Percentiles rank a stretch among this genome's conserved stretches.
Evolutionary conservation across 2,888 invertebrate genomes (phyloP).

Genomic region (Caenorhabditis sp.): DNA sequence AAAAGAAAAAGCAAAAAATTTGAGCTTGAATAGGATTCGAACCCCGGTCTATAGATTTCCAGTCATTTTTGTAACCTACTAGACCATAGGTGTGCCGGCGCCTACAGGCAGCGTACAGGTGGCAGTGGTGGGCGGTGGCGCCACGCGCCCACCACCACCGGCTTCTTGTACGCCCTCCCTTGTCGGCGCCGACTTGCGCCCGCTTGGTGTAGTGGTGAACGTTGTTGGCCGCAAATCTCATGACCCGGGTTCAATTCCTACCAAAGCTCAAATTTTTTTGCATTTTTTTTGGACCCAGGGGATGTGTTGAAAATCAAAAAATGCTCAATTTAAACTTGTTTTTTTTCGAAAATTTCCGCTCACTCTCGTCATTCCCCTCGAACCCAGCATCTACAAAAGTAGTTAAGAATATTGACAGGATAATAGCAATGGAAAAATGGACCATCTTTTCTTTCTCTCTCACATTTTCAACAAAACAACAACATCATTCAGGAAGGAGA

Average conservation of each 20-base stretch:
- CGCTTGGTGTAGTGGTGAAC: constrained; percentile 1
- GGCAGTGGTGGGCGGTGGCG: background rate
- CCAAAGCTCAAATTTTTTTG: background rate
- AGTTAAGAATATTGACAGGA: background rate
- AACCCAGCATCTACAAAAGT: constrained; percentile 11
- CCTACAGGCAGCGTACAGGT: too few relatives aligned
- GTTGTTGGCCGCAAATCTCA: background rate
- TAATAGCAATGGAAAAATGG: constrained; percentile 5
- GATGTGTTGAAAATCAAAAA: background rate
- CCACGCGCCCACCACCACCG: too few relatives aligned
- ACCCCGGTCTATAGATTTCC: background rate
- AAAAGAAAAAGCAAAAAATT: background rate
- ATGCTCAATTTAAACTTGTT: background rate
- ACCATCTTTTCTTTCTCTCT: constrained; percentile 26
- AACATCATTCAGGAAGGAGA: constrained; percentile 13
- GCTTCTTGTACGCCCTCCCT: background rate
- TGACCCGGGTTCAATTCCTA: constrained; percentile 6
- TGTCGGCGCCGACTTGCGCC: background rate
- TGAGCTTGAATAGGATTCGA: background rate
- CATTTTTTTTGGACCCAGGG: background rate
- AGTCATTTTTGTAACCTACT: background rate
- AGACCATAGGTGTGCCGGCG: background rate
- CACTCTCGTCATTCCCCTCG: constrained; percentile 31
- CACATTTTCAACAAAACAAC: constrained; percentile 19
- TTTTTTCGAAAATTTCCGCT: too few relatives aligned